phyloP scores from a whole-genome alignment of 2,797 vertebrate genomes.

The Artibeus jamaicensis region DNA sequence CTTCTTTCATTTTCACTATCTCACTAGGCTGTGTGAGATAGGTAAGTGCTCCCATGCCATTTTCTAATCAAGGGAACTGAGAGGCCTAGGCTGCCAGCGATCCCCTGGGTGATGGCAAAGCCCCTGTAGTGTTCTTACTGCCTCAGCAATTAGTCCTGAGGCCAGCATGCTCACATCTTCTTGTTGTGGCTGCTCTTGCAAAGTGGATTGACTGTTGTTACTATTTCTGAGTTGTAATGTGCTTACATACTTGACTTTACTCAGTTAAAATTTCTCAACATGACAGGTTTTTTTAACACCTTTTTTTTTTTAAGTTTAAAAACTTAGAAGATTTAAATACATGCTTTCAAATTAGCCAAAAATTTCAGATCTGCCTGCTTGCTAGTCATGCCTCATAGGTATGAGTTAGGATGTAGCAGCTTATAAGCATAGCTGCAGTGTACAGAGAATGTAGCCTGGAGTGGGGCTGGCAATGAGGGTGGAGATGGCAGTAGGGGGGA shows the following conservation, averaged over 20 bases:
- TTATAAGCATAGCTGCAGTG: not conserved
- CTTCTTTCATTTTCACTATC: constrained; percentile 6
- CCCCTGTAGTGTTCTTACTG: not conserved
- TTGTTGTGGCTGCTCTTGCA: not conserved
- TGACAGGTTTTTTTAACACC: not conserved
- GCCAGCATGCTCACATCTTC: not conserved
- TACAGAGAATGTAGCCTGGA: not conserved
- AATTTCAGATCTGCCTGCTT: not conserved
- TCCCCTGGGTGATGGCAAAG: not conserved
- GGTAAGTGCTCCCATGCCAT: not conserved
- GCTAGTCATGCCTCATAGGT: not conserved
- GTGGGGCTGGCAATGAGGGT: not conserved
- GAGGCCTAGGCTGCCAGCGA: not conserved
- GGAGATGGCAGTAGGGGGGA: not conserved
- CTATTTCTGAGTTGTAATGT: constrained; percentile 17
- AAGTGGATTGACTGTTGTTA: not conserved
- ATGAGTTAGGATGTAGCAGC: not conserved
- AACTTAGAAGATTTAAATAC: not conserved
- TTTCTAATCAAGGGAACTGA: not conserved
- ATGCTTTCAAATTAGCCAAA: not conserved
- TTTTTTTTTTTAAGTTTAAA: not conserved
- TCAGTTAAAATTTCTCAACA: not conserved
- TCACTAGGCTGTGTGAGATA: not conserved
- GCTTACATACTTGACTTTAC: not conserved
- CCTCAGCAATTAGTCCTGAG: not conserved